Conservation (phyloP, 2,797 vertebrate genomes). For the Chiroxiphia lanceolata region DNA sequence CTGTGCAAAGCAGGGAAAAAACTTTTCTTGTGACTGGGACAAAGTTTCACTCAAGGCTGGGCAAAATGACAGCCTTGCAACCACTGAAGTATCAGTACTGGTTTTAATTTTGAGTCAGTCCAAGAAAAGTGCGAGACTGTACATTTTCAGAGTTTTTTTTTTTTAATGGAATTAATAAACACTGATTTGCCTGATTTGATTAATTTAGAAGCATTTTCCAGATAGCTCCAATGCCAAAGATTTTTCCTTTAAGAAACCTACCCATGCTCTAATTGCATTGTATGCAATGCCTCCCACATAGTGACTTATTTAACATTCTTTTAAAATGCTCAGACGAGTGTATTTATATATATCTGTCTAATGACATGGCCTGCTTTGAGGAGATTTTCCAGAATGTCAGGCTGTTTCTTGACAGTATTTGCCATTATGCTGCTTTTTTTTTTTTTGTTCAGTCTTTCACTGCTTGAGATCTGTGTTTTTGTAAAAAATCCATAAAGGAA, state of each 20-base stretch:
- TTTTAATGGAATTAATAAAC: neutral
- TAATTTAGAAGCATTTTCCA: neutral
- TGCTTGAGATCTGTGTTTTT: neutral
- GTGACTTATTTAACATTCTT: neutral
- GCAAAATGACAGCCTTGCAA: neutral
- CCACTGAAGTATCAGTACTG: neutral
- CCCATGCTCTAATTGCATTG: neutral
- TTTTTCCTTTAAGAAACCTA: slow-evolving; percentile 15
- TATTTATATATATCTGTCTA: neutral
- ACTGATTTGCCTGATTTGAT: neutral
- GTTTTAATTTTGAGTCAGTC: neutral
- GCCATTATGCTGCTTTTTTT: neutral
- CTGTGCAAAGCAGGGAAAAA: neutral
- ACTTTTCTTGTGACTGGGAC: slow-evolving; percentile 24
- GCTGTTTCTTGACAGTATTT: neutral
- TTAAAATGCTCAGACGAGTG: neutral
- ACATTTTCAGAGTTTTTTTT: neutral
- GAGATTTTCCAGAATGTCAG: neutral
- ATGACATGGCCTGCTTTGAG: neutral
- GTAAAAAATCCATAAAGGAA: neutral
- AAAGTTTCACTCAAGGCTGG: slow-evolving; percentile 28
- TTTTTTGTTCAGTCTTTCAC: neutral
- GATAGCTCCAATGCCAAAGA: neutral
- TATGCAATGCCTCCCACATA: neutral
- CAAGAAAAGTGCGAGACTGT: neutral